Base-by-base conservation (phyloP, 2,888 invertebrate species). In the Synergus japonicus region DNA sequence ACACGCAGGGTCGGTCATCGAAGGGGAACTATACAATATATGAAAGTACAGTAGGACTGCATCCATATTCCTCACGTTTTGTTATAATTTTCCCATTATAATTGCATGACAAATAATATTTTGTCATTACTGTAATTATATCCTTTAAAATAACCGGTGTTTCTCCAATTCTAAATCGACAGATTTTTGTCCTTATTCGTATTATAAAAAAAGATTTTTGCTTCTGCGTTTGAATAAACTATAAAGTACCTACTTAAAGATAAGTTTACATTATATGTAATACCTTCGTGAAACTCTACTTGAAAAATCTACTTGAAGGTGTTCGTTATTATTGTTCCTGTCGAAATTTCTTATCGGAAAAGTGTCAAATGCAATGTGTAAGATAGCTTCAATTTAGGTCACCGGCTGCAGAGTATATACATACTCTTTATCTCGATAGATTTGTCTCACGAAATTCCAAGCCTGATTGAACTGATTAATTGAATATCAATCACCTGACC, bases 1-100 rank as follows among this genome's bases (percentile, higher is more conserved):
- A 85, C 89, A 88, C 87, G 87, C 88, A 87, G 88, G 87, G 88
- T 88, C 83, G 88, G 81, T 87, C 89, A 89, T 87, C 89, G 86
- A 88, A 89, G 90, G 89, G 89, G 90, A 89, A 90, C 90, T 87
- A 88, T 37, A 37, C 4, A 37, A 37, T 37, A 37, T 37, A 37
- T 85, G 89, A 89, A 89, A 90, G 88, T 87, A 84, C 87, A 85
- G 82, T 79, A 83, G 83, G 83, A 49, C 15, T 49, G 49, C 7
- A 9, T 54, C 1, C 54, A 54, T 54, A 8, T 54, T n/a, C n/a
- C n/a, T n/a, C 8, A n/a, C 7, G 15, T n/a, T 54, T 54, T 54
- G n/a, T n/a, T n/a, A n/a, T 54, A 7, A 54, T 8, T 54, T n/a
- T 54, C n/a, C 9, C 0, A 54, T 2, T n/a, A 2, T n/a, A n/a